Base-by-base conservation (phyloP, 2,797 vertebrate species). In the Dromococcyx pavoninus region DNA sequence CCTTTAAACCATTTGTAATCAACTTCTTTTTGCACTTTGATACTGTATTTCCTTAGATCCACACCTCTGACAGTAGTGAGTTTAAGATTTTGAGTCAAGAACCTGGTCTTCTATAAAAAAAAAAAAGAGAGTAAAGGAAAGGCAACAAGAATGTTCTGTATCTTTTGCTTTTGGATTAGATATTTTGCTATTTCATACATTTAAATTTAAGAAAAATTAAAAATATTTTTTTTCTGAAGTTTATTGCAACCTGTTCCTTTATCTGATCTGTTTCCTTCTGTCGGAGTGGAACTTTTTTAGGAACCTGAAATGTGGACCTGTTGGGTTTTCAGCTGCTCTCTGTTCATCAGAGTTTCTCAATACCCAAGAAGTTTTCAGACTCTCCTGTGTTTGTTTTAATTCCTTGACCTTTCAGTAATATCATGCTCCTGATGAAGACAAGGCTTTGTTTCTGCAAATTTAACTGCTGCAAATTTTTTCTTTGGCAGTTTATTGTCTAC, bases 51-150 rank as follows among this genome's bases (percentile, higher is more conserved):
- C 58, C n/a, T 65, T 50, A 57, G 10, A 37, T 83, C 33, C 4
- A 4, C 22, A 54, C 4, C 43, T 75, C 32, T 77, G 23, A 75
- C 15, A 46, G 27, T 24, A 64, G 3, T 30, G 54, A 86, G 32
- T 78, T 95, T 58, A 80, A 86, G 33, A 83, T 67, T 95, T 88
- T 78, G 22, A 8, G 78, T 75, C 56, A 84, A 81, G 17, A 76
- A 30, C 12, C 9, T 66, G 37, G 3, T 73, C 6, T 79, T 78
- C 12, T 75, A n/a, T 25, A 44, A 46, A 35, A n/a, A 46, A 35
- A 35, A 84, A 72, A 56, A 51, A 62, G 66, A 46, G 5, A 33
- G 2, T 61, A 60, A 89, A 84, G 37, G 1, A 74, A 91, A 64
- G 39, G 2, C 48, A 78, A 56, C 15, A 27, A 24, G 43, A 70